A percentile compares a stretch with the other conserved stretches of the same genome.
Evolutionary conservation across 2,113 vertebrate species (phyloP).

Genomic region (Phyllopteryx taeniolatus): DNA sequence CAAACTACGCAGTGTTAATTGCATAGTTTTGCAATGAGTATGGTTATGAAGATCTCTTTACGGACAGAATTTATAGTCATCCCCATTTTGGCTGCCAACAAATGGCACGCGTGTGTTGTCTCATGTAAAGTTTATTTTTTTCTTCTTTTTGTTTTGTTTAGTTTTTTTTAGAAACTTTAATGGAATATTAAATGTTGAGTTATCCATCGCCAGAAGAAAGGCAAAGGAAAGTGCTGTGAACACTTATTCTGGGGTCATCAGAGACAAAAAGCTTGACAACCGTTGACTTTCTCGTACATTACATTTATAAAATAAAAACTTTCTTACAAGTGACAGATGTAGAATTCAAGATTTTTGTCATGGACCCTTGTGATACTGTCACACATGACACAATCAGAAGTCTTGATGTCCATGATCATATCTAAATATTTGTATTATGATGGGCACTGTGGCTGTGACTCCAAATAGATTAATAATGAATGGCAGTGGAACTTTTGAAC

Average conservation of each 20-base stretch:
- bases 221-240: conserved; percentile 31
- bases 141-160: neutral
- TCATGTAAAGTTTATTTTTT: conserved; percentile 4
- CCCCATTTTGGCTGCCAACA: neutral
- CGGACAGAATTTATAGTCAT: conserved; percentile 29
- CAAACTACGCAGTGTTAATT: conserved; percentile 37
- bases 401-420: too few relatives aligned
- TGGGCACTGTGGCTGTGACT: too few relatives aligned
- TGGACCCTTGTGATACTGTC: too few relatives aligned
- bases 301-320: too few relatives aligned
- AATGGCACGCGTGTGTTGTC: conserved; percentile 16
- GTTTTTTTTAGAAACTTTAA: conserved; percentile 23
- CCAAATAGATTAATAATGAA: too few relatives aligned
- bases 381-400: too few relatives aligned
- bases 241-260: conserved; percentile 21
- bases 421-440: too few relatives aligned
- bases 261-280: neutral
- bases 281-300: neutral
- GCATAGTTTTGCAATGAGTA: conserved; percentile 15
- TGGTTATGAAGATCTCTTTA: conserved; percentile 21
- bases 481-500: too few relatives aligned
- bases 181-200: conserved; percentile 44
- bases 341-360: too few relatives aligned
- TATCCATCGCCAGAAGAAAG: conserved; percentile 46
- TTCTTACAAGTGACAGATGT: too few relatives aligned